A percentile compares a stretch with the other conserved stretches of the same genome.
Conservation (phyloP, 2,888 invertebrate species). For the Yponomeuta cagnagella region DNA sequence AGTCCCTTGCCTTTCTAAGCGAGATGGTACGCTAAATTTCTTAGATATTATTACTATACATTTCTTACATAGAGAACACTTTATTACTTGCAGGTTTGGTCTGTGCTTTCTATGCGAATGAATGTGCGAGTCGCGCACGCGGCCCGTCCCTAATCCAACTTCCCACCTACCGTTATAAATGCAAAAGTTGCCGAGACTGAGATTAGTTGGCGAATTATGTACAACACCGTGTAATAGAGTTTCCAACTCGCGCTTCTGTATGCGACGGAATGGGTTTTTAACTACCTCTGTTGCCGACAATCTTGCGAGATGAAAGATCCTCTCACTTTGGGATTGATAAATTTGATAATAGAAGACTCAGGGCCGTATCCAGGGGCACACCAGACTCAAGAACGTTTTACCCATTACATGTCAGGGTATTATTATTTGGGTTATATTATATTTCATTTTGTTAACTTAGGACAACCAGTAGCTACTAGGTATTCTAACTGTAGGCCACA, state of each 20-base stretch:
- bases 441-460: no score
- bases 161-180: constrained; percentile 10
- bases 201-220: constrained; percentile 9
- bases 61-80: no score
- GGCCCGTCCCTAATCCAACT: neutral
- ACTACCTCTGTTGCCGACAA: neutral
- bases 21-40: no score
- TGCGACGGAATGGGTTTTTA: neutral
- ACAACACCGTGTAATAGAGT: constrained; percentile 13
- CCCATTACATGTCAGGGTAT: no score
- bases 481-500: no score
- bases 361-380: no score
- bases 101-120: neutral
- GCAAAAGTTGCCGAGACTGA: constrained; percentile 5
- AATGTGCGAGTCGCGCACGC: neutral
- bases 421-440: no score
- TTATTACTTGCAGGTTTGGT: neutral
- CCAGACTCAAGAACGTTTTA: no score
- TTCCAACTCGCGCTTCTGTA: constrained; percentile 7
- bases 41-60: no score
- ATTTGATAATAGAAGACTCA: neutral
- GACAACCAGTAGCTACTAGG: no score
- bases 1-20: no score
- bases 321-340: neutral
- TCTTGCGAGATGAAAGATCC: neutral